Evolutionary conservation across 2,797 vertebrate species (phyloP).

Genomic region (Loriculus beryllinus): DNA sequence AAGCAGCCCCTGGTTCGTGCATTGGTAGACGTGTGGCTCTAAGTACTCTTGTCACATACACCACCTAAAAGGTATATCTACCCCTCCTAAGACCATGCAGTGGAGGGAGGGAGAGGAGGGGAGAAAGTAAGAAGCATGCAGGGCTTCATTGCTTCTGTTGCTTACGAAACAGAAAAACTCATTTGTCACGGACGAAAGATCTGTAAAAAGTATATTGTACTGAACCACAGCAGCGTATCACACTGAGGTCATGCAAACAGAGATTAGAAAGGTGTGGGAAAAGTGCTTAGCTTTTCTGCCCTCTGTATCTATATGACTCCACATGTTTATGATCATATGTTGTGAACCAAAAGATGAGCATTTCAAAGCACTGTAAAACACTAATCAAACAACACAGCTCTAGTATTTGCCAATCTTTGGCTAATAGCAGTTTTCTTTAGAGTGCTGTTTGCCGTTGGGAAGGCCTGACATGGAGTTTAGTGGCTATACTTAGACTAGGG

Average conservation of each 20-base stretch:
- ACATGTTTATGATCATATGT: not conserved
- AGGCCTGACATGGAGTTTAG: not conserved
- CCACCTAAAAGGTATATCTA: not conserved
- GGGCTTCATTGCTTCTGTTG: not conserved
- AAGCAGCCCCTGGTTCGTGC: not conserved
- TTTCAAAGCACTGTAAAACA: not conserved
- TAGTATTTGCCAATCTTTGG: not conserved
- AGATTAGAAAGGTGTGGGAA: not conserved
- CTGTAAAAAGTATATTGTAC: not conserved
- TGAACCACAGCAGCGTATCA: not conserved
- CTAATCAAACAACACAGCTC: not conserved
- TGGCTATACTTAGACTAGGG: not conserved
- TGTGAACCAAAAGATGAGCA: not conserved
- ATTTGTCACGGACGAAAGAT: not conserved
- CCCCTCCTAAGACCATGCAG: not conserved
- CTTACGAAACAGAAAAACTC: not conserved
- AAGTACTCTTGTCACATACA: not conserved
- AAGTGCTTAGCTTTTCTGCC: not conserved
- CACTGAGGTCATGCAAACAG: fast-evolving
- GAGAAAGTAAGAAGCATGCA: not conserved
- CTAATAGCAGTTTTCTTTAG: not conserved
- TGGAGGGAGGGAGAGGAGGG: not conserved
- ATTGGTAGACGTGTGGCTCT: not conserved
- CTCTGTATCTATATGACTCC: fast-evolving
- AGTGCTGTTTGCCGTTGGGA: not conserved